phyloP scores from a whole-genome alignment of 1,140 invertebrate genomes.

The Physella acuta region DNA sequence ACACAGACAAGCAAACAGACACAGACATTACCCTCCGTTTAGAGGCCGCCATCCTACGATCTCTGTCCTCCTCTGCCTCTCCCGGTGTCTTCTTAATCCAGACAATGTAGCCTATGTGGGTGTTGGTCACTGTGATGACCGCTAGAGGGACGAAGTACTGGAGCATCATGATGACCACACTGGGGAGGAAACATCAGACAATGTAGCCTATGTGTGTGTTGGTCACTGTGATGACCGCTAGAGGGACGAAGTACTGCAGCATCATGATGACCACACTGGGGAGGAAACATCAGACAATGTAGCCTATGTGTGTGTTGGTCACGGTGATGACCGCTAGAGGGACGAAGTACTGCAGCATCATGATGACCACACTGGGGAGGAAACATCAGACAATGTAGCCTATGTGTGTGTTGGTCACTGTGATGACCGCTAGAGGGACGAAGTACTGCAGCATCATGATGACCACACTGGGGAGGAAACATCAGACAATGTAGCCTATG shows the following conservation, averaged over 20 bases:
- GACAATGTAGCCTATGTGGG: conserved; percentile 80
- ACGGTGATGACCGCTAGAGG: conserved; percentile 79
- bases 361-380: conserved; percentile 67
- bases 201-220: conserved; percentile 82
- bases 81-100: conserved; percentile 86
- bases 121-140: conserved; percentile 83
- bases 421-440: conserved; percentile 76
- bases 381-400: conserved; percentile 75
- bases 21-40: conserved; percentile 92
- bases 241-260: conserved; percentile 82
- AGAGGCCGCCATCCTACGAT: conserved; percentile 79
- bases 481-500: conserved; percentile 81
- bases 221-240: conserved; percentile 79
- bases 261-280: conserved; percentile 72
- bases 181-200: conserved; percentile 67
- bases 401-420: conserved; percentile 84
- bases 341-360: conserved; percentile 82
- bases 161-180: conserved; percentile 74
- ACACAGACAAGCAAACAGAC: too few relatives aligned
- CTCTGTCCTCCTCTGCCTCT: conserved; percentile 79
- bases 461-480: conserved; percentile 63
- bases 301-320: conserved; percentile 82
- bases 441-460: conserved; percentile 83
- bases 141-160: conserved; percentile 82
- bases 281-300: conserved; percentile 70